phyloP scores from a whole-genome alignment of 2,113 vertebrate species.

The human region DNA sequence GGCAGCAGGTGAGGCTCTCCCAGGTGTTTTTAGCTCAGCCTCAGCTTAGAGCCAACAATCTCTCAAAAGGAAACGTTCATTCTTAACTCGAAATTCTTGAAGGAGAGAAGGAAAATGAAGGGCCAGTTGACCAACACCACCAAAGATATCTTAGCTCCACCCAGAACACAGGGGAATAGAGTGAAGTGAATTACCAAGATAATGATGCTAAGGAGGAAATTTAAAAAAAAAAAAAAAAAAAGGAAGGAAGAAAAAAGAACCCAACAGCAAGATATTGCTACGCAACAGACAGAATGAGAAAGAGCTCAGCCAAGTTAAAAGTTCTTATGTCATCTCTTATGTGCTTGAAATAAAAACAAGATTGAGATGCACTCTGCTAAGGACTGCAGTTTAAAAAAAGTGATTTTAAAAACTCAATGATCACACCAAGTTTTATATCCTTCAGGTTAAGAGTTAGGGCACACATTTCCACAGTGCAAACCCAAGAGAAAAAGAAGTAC shows the following conservation, averaged over 20 bases:
- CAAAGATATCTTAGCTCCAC: not conserved
- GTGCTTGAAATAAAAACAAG: not conserved
- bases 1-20: too few species aligned
- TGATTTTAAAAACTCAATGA: not conserved
- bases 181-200: not conserved
- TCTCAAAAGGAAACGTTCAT: not conserved
- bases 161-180: not conserved
- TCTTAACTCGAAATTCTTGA: not conserved
- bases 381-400: not conserved
- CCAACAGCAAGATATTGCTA: not conserved
- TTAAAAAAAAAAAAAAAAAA: not conserved
- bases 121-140: too few species aligned
- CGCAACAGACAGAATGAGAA: not conserved
- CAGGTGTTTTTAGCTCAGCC: not conserved
- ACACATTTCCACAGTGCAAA: not conserved
- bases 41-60: rapidly evolving
- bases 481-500: not conserved
- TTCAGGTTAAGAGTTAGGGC: not conserved
- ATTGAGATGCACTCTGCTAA: not conserved
- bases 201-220: not conserved
- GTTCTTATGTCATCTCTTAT: not conserved
- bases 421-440: not conserved
- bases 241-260: not conserved
- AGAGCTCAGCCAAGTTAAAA: not conserved
- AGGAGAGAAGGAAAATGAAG: not conserved